Evolutionary conservation across 2,888 invertebrate genomes (phyloP).

Genomic region (Leptothorax acervorum): DNA sequence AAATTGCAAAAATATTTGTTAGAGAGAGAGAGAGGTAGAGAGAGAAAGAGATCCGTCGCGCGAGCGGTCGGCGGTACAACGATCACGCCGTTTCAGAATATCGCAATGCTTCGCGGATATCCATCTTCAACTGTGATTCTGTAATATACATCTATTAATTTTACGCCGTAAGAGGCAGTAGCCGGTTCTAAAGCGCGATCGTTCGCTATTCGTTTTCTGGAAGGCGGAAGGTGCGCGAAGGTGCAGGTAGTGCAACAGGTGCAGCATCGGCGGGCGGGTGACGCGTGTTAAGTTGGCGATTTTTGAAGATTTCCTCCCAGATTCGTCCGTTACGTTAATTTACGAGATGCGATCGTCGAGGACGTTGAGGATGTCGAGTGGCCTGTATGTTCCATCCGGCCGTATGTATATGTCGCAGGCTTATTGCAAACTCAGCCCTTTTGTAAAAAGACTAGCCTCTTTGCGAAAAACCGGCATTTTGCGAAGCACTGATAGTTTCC

Average conservation of each 20-base stretch:
- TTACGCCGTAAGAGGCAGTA: neutral
- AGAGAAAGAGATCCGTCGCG: neutral
- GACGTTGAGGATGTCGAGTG: too few species aligned
- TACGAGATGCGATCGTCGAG: neutral
- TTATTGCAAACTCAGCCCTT: too few species aligned
- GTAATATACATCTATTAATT: neutral
- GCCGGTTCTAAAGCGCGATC: neutral
- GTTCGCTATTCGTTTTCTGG: neutral
- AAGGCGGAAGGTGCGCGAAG: neutral
- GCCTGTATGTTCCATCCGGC: too few species aligned
- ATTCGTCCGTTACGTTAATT: neutral
- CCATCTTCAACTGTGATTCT: neutral
- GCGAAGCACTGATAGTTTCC: too few species aligned
- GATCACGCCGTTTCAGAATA: neutral
- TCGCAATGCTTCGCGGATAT: neutral
- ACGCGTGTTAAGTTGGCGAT: neutral
- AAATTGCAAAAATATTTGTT: neutral
- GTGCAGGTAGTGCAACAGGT: slow-evolving; percentile 5
- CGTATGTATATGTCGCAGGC: neutral
- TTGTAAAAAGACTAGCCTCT: too few species aligned
- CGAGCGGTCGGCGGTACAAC: neutral
- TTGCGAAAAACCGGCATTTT: too few species aligned
- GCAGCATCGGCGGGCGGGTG: neutral
- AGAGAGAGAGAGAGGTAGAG: neutral
- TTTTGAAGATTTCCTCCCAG: neutral